These are phyloP conservation scores for Parauchenoglanis punctatus DNA, from an alignment of 2,797 vertebrate species.

Conservation along the genomic window DNA sequence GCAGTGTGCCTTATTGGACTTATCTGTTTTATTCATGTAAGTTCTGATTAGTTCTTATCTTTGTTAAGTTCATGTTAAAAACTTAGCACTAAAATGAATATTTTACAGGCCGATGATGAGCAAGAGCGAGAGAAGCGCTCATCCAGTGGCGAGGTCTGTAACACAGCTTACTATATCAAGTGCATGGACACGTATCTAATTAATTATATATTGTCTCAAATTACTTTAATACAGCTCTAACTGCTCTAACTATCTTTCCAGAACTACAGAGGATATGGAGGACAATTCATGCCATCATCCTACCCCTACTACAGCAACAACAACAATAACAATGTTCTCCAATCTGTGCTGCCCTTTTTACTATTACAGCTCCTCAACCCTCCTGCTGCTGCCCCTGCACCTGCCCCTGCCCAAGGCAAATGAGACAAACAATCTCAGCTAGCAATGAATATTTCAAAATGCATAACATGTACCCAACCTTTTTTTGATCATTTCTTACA, in stretches of 20 bases:
- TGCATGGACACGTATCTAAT: not conserved
- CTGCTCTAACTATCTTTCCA: not conserved
- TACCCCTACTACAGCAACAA: not conserved
- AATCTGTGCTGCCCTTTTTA: not conserved
- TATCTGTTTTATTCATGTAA: not conserved
- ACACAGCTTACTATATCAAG: not conserved
- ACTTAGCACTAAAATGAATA: not conserved
- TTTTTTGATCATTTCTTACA: not conserved
- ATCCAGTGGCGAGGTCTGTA: constrained; percentile 36
- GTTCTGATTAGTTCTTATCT: not conserved
- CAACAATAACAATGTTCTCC: not conserved
- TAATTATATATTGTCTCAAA: not conserved
- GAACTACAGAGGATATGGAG: not conserved
- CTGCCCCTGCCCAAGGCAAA: not conserved
- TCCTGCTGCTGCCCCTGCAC: not conserved
- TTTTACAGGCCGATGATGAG: constrained; percentile 33
- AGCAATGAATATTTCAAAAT: not conserved
- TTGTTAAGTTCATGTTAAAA: not conserved
- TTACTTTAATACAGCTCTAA: not conserved
- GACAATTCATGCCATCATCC: not conserved
- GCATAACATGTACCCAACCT: not conserved
- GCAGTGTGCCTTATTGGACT: constrained; percentile 2
- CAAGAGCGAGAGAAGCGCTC: constrained; percentile 51
- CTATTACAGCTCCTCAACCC: not conserved
- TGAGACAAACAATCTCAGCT: not conserved